Evolutionary conservation across 2,888 invertebrate species (phyloP), one percentile per base, ranked within the genome.

Genomic region (Smittia sp.): DNA sequence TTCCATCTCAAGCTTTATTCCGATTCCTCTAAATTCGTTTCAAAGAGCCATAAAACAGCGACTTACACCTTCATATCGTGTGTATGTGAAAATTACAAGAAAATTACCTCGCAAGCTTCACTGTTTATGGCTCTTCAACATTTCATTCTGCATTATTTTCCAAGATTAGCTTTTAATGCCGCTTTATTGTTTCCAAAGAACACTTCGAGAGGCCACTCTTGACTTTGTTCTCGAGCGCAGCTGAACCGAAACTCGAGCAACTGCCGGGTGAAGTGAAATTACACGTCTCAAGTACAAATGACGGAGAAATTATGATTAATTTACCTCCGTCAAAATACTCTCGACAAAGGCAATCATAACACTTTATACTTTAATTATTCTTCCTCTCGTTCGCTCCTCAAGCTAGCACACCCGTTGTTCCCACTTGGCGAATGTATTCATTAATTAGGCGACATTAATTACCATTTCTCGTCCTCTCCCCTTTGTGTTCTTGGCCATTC

Each of bases 371-470:
- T 72, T 20, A 54, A 24, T 72, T 72, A 54, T 72, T 54, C 32
- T 39, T 69, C 24, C 15, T 54, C 68, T 24, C 24, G 68, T 24
- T 58, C 24, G 7, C 27, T 27, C 63, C 9, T 25, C 27, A n/a
- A 18, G n/a, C 1, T 27, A 63, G 9, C 63, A 63, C 25, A 63
- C 25, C 11, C 25, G 24, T 62, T 38, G 46, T 72, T 72, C 72
- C 72, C 72, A 72, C 62, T 72, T 72, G 72, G 62, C 62, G 39
- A 72, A 72, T 72, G 62, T 39, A 72, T 72, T 72, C 72, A 72
- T 72, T 72, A 72, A 72, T 72, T 72, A 72, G 22, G 22, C 38
- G 72, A 72, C 72, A 72, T 72, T 72, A 72, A 72, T 72, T 72
- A 62, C 38, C 54, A 32, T 72, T 52, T 9, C 6, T 20, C 24